phyloP scores from a whole-genome alignment of 1,140 invertebrate genomes.

The Lepidostoma basale region DNA sequence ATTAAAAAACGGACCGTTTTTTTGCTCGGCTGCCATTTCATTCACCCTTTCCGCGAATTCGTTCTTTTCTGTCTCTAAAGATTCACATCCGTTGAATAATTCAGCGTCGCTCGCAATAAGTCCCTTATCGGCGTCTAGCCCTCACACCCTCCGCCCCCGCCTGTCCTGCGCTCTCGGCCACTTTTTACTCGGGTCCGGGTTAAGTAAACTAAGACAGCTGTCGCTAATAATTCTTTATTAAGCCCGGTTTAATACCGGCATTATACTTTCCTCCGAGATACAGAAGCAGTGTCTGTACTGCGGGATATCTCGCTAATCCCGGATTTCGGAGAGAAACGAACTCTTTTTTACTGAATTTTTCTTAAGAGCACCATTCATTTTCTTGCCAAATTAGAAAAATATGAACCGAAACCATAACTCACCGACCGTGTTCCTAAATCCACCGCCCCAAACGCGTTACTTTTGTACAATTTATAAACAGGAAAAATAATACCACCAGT shows the following conservation, averaged over 20 bases:
- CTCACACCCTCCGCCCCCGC: background rate
- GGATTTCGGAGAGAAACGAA: too few species aligned
- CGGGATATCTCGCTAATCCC: background rate
- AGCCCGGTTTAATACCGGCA: background rate
- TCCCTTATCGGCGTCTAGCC: constrained; percentile 10
- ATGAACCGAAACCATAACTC: too few species aligned
- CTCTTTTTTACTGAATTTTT: too few species aligned
- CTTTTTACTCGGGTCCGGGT: background rate
- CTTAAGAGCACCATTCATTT: too few species aligned
- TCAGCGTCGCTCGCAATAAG: constrained; percentile 29
- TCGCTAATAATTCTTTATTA: constrained; percentile 24
- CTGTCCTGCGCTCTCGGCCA: background rate
- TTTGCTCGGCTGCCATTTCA: background rate
- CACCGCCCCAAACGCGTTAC: too few species aligned
- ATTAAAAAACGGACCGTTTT: too few species aligned
- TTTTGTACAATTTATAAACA: too few species aligned
- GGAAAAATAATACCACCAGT: too few species aligned
- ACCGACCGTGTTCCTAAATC: too few species aligned
- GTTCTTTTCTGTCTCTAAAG: constrained; percentile 1
- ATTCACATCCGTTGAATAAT: constrained; percentile 19
- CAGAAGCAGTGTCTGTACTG: background rate
- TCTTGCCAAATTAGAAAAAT: too few species aligned
- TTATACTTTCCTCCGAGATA: background rate
- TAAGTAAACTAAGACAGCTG: background rate
- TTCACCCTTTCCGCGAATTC: background rate